phyloP scores from a whole-genome alignment of 2,113 vertebrate genomes.

The Apodemus sylvaticus region DNA sequence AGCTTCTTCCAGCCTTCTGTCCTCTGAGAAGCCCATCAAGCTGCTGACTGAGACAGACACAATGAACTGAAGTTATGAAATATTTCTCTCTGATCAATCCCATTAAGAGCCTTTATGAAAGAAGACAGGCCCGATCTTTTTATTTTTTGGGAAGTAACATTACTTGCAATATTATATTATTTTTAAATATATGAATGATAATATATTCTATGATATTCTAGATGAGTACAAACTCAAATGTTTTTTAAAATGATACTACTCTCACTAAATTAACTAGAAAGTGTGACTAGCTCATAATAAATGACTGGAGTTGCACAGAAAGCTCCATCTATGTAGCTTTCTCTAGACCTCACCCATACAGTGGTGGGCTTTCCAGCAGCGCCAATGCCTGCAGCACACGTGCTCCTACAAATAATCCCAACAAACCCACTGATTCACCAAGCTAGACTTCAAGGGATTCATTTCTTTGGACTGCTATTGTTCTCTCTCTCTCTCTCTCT shows the following conservation, averaged over 20 bases:
- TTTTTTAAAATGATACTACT: not conserved
- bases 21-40: too few relatives aligned
- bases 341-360: not conserved
- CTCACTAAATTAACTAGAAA: not conserved
- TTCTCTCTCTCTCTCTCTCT: too few relatives aligned
- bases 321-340: too few relatives aligned
- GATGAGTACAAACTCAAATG: not conserved
- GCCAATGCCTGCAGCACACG: not conserved
- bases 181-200: not conserved
- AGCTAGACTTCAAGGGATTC: accelerated
- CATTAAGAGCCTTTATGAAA: not conserved
- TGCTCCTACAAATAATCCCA: not conserved
- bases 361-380: not conserved
- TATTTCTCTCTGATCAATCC: not conserved
- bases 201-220: not conserved
- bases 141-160: not conserved
- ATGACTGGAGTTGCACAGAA: not conserved
- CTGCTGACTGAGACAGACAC: too few relatives aligned
- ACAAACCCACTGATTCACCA: not conserved
- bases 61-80: not conserved
- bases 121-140: not conserved
- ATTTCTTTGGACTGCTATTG: not conserved
- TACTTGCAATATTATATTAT: constrained; percentile 7
- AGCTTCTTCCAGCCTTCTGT: too few relatives aligned
- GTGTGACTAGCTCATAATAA: not conserved